These are phyloP conservation scores for Paradoxurus hermaphroditus DNA, from an alignment of 2,113 vertebrate genomes.

Conservation along the genomic window DNA sequence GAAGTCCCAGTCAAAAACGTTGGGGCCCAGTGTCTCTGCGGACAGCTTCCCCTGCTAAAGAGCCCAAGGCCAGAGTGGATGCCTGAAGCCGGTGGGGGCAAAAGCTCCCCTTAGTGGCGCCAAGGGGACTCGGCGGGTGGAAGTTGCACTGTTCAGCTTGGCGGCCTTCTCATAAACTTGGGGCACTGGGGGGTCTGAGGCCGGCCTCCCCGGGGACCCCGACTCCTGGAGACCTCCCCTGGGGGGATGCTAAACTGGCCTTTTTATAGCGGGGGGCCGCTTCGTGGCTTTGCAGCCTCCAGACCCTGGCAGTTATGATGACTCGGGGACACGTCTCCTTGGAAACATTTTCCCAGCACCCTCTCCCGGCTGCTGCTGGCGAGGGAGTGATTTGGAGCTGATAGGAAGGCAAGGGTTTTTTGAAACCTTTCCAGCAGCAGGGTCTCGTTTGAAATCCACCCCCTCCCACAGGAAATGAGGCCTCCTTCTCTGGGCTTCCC, in stretches of 20 bases:
- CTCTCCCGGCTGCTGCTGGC: not conserved
- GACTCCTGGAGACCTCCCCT: conserved; percentile 64
- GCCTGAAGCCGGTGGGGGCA: conserved; percentile 62
- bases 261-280: conserved; percentile 54
- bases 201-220: conserved; percentile 43
- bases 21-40: not conserved
- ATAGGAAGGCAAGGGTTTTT: conserved; percentile 55
- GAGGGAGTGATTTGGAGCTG: conserved; percentile 17
- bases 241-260: conserved; percentile 61
- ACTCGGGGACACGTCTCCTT: conserved; percentile 66
- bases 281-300: conserved; percentile 36
- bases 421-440: conserved; percentile 62
- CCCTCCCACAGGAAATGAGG: conserved; percentile 28
- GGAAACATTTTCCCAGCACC: conserved; percentile 55
- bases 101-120: conserved; percentile 60
- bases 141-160: not conserved
- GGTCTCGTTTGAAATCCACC: conserved; percentile 73
- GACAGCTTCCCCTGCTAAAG: conserved; percentile 37
- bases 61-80: not conserved
- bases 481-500: conserved; percentile 23
- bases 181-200: conserved; percentile 53
- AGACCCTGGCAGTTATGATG: conserved; percentile 50
- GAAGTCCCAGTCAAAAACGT: not conserved
- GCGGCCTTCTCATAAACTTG: conserved; percentile 64
- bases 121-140: not conserved